Base-by-base conservation (phyloP, 2,797 vertebrate species). In the Periophthalmus magnuspinnatus region DNA sequence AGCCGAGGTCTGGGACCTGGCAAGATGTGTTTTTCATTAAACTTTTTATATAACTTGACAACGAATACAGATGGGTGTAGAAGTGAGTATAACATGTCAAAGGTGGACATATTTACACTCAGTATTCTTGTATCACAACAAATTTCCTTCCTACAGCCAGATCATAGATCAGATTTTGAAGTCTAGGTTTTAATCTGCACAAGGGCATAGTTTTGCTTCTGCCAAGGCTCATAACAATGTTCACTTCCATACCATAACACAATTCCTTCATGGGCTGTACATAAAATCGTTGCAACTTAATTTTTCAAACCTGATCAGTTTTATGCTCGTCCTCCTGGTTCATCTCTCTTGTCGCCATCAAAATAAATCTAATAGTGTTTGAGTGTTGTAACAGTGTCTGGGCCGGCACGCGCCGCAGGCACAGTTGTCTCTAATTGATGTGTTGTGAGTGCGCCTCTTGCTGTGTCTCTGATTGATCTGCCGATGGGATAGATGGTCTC, bases 401-500 rank as follows among this genome's bases (percentile, higher is more conserved):
- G 34, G 60, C 71, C 69, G 47, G 45, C 58, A 65, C 66, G 57
- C 45, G 41, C 68, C 52, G 74, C 48, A 56, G 65, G 60, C 24
- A 61, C 68, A 24, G 19, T 56, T 59, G 67, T 70, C 33, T 70
- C 66, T 85, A 84, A 90, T 78, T 84, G 78, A 87, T 68, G 69
- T 72, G 72, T 77, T 80, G 81, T 78, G 77, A 9, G 47, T 58
- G 10, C 33, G 61, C 60, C 56, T 57, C 76, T 81, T 67, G 11
- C 22, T 65, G 24, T 32, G 0, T 47, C 69, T 72, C 75, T 81
- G 87, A 90, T 85, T 89, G 87, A 88, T 86, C 76, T 67, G 36
- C 69, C 69, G 80, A 77, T 81, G 72, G 71, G 80, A 86, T 79
- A 74, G 82, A 84, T 81, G 80, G 81, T 81, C 69, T 84, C 70